Conservation (phyloP, 2,888 invertebrate species). For the Allygus modestus region DNA sequence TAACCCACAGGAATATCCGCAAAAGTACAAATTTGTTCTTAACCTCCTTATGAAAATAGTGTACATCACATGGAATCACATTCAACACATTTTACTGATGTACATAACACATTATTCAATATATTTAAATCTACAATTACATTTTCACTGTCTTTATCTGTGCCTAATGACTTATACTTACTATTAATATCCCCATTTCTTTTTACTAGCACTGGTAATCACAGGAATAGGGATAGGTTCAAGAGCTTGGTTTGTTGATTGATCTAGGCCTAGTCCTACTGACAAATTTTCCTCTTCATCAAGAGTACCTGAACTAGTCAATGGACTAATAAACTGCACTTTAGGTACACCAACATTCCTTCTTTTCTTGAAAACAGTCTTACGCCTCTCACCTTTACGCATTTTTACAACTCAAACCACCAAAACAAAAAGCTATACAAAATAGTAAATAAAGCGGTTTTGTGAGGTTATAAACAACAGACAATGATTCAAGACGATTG, state of each 20-base stretch:
- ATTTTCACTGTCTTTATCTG: neutral
- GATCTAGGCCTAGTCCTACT: too few species aligned
- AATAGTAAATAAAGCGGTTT: too few species aligned
- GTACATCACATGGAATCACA: neutral
- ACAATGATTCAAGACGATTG: slow-evolving; percentile 11
- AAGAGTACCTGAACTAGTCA: too few species aligned
- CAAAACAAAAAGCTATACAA: neutral
- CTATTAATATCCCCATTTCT: slow-evolving; percentile 18
- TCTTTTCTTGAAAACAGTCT: too few species aligned
- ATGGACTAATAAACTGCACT: slow-evolving; percentile 23
- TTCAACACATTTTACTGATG: neutral
- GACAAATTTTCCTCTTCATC: too few species aligned
- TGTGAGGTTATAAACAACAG: slow-evolving; percentile 21
- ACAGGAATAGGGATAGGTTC: slow-evolving; percentile 1
- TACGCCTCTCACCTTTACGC: slow-evolving; percentile 4
- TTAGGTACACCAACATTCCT: too few species aligned
- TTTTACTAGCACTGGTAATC: slow-evolving; percentile 35
- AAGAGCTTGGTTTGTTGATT: too few species aligned
- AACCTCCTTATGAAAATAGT: too few species aligned
- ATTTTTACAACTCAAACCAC: slow-evolving; percentile 22
- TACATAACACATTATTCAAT: neutral
- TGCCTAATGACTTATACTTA: slow-evolving; percentile 1
- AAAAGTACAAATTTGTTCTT: too few species aligned
- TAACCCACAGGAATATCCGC: too few species aligned
- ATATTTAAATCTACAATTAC: neutral